Base-by-base conservation (phyloP, 2,113 vertebrate species). In the Potamarius usumacintae region DNA sequence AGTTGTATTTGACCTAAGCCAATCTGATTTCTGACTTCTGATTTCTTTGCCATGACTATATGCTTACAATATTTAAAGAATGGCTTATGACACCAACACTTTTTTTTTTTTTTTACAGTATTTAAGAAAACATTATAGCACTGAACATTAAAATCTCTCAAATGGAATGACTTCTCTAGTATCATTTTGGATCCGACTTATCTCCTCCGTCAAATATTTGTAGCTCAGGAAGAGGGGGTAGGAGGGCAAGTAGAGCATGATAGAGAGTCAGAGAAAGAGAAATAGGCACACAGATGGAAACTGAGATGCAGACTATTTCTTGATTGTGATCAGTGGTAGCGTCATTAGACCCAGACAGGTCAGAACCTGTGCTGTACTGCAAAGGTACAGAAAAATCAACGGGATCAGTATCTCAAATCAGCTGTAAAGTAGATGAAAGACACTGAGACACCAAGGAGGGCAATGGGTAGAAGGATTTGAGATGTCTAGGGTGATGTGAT, bases 191-290 rank as follows among this genome's bases (percentile, higher is more conserved):
- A 87, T 42, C 78, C 67, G 53, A 55, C 76, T 85, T 85, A 87
- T 89, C 88, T 88, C 84, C 63, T 81, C 81, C 34, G 83, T 88
- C 82, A 86, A 91, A 88, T 88, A 89, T 91, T 89, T 91, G 86
- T 52, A 78, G 76, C 34, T 72, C 30, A 53, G 65, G 34, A 57
- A 81, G 53, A 72, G 71, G 52, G 65, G 53, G 79, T 53, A 58
- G 55, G 65, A 53, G 11, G 42, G 85, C 42, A 77, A 42, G 50
- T 63, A n/a, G 34, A 72, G n/a, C 14, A 48, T 50, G 60, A 77
- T 50, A 85, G 84, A 82, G 72, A 79, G 27, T 53, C 63, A 87
- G 76, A 81, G 63, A 71, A 67, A 84, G 80, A 72, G 55, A 58
- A 15, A 84, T 42, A 60, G 71, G 63, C 27, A 88, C 48, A 83